Evolutionary conservation across 2,797 vertebrate genomes (phyloP), one percentile per base, ranked within the genome.

Genomic region (Parotocinclus haroldoi): DNA sequence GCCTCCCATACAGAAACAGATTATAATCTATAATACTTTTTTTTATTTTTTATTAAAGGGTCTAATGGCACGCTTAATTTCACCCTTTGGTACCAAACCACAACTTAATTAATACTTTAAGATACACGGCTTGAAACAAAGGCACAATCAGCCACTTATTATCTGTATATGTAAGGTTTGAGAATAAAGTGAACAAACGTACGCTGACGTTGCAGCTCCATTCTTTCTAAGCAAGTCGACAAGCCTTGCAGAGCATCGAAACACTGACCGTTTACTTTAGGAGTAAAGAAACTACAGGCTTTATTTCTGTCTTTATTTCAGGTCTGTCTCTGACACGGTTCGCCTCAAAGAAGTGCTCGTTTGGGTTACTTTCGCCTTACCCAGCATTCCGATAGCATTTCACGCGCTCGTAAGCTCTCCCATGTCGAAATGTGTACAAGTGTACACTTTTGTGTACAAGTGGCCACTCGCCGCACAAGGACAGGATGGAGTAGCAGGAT

Each of bases 1-100:
- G 54, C 62, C 70, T 69, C 76, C 66, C 62, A 58, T 58, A 69
- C 63, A 62, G 67, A 27, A 27, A 27, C 62, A 69, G 51, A 56
- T 50, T 3, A 68, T 51, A 38, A 74, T 40, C 57, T 45, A 46
- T 64, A 63, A 48, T 54, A 62, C 66, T 62, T 27, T 27, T 27
- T 27, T 27, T 27, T 2, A 27, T 27, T n/a, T n/a, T n/a, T n/a
- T 51, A 64, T 68, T 36, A n/a, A 56, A 36, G 74, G 18, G 49
- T 45, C 42, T 42, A 45, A 73, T 58, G 68, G 61, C 58, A 58
- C 49, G 1, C 63, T 58, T 11, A 19, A 9, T 37, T 11, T 58
- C 10, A 55, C 7, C 18, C 60, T 66, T 54, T 61, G 59, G 54
- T 63, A 68, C 51, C 18, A 56, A 37, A 27, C 59, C 38, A 39